These are phyloP conservation scores for Zaprionus lachaisei DNA, from an alignment of 1,140 invertebrate genomes.

Conservation along the genomic window DNA sequence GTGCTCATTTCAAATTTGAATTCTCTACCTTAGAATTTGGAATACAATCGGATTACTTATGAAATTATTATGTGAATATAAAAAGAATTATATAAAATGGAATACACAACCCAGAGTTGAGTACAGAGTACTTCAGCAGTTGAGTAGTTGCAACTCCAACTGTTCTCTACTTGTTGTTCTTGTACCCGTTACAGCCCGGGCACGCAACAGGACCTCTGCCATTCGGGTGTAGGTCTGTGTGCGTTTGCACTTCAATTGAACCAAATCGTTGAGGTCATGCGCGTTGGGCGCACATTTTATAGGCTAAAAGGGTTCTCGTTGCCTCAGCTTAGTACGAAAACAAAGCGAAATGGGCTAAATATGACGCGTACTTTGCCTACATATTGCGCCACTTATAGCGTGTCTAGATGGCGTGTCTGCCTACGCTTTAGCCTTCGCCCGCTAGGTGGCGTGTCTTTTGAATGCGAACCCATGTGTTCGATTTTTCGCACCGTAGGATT, in stretches of 20 bases:
- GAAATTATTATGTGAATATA: background rate
- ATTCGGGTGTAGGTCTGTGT: slow-evolving; percentile 43
- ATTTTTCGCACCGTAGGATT: slow-evolving; percentile 6
- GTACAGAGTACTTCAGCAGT: background rate
- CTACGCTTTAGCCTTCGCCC: slow-evolving; percentile 49
- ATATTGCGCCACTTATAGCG: slow-evolving; percentile 34
- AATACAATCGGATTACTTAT: no score
- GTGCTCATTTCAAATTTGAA: background rate
- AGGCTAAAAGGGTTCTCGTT: slow-evolving; percentile 65
- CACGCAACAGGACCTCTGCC: slow-evolving; percentile 71
- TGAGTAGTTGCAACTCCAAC: background rate
- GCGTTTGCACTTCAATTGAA: slow-evolving; percentile 75
- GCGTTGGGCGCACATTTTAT: slow-evolving; percentile 75
- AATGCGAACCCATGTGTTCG: slow-evolving; percentile 26
- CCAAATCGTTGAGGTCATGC: slow-evolving; percentile 81
- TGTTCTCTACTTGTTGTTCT: background rate
- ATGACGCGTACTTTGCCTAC: slow-evolving; percentile 10
- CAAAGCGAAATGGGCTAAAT: slow-evolving; percentile 47
- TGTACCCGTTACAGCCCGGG: slow-evolving; percentile 21
- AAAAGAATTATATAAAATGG: background rate
- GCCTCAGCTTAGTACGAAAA: slow-evolving; percentile 12
- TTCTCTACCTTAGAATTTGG: background rate
- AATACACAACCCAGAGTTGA: background rate
- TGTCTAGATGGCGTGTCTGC: slow-evolving; percentile 65
- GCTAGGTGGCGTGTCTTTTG: slow-evolving; percentile 57